A percentile compares a stretch with the other conserved stretches of the same genome.
These are phyloP conservation scores for Scolopax bukidnonensis DNA, from an alignment of 2,797 vertebrate genomes.

Conservation along the genomic window DNA sequence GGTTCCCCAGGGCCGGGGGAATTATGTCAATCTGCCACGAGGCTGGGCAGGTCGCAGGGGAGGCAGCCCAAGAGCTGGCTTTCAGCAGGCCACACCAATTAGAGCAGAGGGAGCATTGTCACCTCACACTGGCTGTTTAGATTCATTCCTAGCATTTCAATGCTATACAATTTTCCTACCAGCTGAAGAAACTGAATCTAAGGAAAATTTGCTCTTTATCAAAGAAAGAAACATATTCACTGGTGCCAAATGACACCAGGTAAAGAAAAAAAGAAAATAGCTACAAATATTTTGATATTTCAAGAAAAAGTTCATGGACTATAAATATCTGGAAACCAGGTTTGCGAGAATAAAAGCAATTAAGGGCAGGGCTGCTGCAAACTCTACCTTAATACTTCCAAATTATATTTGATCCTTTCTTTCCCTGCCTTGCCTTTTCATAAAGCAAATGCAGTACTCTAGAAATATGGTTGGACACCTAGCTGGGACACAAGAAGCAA, in stretches of 20 bases:
- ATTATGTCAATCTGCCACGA: constrained; percentile 7
- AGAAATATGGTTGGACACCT: not conserved
- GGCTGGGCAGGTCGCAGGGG: not conserved
- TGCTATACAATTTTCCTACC: not conserved
- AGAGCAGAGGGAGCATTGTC: not conserved
- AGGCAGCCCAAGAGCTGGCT: not conserved
- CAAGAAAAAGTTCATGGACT: constrained; percentile 34
- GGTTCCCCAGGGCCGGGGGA: not conserved
- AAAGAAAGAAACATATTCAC: not conserved
- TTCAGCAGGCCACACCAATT: not conserved
- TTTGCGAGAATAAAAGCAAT: constrained; percentile 24
- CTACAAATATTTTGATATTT: constrained; percentile 50
- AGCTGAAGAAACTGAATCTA: constrained; percentile 15
- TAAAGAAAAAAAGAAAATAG: not conserved
- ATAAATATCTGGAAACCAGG: not conserved
- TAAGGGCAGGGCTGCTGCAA: not conserved
- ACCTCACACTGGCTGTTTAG: not conserved
- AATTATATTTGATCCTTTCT: not conserved
- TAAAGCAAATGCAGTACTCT: not conserved
- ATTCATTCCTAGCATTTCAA: constrained; percentile 4
- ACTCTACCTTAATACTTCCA: constrained; percentile 22
- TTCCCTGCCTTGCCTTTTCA: not conserved
- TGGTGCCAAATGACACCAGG: not conserved
- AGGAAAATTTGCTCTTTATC: constrained; percentile 26
- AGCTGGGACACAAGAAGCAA: not conserved